Evolutionary conservation across 1,140 invertebrate species (phyloP), one percentile per base, ranked within the genome.

Genomic region (Brachionus rotundiformis): DNA sequence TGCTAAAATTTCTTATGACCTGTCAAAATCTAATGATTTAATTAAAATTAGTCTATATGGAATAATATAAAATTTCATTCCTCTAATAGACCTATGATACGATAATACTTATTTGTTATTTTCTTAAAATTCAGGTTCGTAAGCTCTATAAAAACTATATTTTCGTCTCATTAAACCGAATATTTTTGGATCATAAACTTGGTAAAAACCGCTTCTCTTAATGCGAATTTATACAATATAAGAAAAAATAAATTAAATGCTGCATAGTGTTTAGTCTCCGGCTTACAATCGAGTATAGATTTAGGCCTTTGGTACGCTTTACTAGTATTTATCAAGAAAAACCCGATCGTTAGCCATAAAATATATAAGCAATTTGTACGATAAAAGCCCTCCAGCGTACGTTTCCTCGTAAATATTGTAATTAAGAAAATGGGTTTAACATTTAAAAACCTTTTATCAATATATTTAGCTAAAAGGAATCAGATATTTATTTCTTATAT

Each of bases 21-120:
- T 68, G 63, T 68, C 63, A 68, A 68, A 68, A 36, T 68, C 63
- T 19, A 68, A 68, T 68, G 36, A 68, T 36, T n/a, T 68, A 68
- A 68, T 68, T 68, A 68, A 68, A 68, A 68, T 68, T 16, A 68
- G 63, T 68, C 63, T 36, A 2, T 31, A 68, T 68, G 63, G 63
- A 68, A 68, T 68, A 68, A 68, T 39, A 19, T 36, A 68, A 36
- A 6, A 41, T 33, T 36, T 19, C 31, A 31, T 36, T 33, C 33
- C 31, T 68, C n/a, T 39, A 19, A 33, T 2, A 68, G 36, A 29
- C 63, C 31, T 68, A 19, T 68, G 63, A n/a, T 68, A 68, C 33
- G 16, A 36, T 68, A 36, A 63, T 63, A 13, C 13, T 68, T 33
- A 16, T 36, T 6, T 16, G n/a, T 68, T 68, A 6, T 19, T 33